Evolutionary conservation across 1,140 invertebrate species (phyloP), one percentile per base, ranked within the genome.

Genomic region (Whitmania pigra): DNA sequence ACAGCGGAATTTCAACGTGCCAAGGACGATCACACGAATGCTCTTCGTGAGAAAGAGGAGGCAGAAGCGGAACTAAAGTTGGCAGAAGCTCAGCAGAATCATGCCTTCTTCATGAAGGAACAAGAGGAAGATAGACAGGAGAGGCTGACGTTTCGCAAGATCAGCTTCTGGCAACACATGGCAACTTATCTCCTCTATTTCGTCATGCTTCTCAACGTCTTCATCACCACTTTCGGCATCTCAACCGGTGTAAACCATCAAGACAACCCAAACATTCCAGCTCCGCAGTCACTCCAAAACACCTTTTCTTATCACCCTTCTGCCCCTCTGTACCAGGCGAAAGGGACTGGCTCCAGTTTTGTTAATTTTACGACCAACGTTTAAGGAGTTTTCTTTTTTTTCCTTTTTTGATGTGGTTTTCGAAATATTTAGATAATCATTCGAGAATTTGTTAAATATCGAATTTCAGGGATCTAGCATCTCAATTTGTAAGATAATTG

Each of bases 201-300:
- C 60, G 60, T 74, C 36, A 73, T 72, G 71, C 67, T 74, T 18
- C 74, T 74, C 54, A 74, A 74, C 40, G 68, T 74, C 49, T 74
- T 74, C 60, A 74, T 74, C 71, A 74, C 74, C n/a, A 74, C 74
- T 49, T 74, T 74, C 68, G 74, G 74, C 53, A 74, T 74, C 27
- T 74, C 74, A 18, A 71, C 73, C 9, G 73, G 73, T 25, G 69
- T 70, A 2, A 49, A 49, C 69, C 31, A 49, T 49, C 36, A 25
- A 15, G 69, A 49, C 69, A 63, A 63, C 15, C 57, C 57, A 22
- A 63, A 63, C 57, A 31, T 63, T 25, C 57, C 57, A 22, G 29
- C 57, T 63, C 57, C 57, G 6, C 29, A 25, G 11, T 31, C 57
- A 25, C 20, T 25, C 20, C 29, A 25, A 7, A 63, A 63, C 20